Base-by-base conservation (phyloP, 2,797 vertebrate species). In the Ibycter americanus region DNA sequence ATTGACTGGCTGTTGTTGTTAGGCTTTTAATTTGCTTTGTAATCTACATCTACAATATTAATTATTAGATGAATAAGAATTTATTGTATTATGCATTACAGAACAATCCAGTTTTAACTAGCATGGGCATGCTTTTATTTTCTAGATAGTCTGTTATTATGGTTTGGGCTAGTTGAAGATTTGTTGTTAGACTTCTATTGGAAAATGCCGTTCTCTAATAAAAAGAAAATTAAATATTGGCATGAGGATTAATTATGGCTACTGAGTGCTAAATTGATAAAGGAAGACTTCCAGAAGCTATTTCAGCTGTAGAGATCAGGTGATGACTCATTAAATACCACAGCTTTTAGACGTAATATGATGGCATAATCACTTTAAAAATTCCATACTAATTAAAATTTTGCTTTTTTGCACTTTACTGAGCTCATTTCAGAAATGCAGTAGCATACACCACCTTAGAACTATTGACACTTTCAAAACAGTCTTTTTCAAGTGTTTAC, bases 11-110 rank as follows among this genome's bases (percentile, higher is more conserved):
- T 92, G 63, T 82, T 71, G 22, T 52, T 87, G 67, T 78, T 81
- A 81, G 49, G 25, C n/a, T 97, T 95, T 95, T 92, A 67, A 94
- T 95, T 90, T 92, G 15, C 38, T 15, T 65, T 89, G 65, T 84
- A 83, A 92, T 94, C 67, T 78, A 62, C 26, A 71, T 85, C 74
- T 87, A 49, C 51, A 89, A 5, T 93, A 93, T 90, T 86, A 87
- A 84, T 92, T 94, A 73, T 77, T 88, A 89, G 32, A 62, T 76
- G 11, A 89, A 95, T 93, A 85, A 70, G 38, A 61, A 83, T 61
- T 90, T 59, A 66, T 74, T 83, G 15, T 29, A 72, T 82, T 87
- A 66, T 61, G 36, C 77, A 59, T 63, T 82, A 89, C 66, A 89
- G 91, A 82, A 59, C 31, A 95, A 86, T 87, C 47, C 63, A 12